Evolutionary conservation across 2,888 invertebrate species (phyloP).

Genomic region (Unio pictorum): DNA sequence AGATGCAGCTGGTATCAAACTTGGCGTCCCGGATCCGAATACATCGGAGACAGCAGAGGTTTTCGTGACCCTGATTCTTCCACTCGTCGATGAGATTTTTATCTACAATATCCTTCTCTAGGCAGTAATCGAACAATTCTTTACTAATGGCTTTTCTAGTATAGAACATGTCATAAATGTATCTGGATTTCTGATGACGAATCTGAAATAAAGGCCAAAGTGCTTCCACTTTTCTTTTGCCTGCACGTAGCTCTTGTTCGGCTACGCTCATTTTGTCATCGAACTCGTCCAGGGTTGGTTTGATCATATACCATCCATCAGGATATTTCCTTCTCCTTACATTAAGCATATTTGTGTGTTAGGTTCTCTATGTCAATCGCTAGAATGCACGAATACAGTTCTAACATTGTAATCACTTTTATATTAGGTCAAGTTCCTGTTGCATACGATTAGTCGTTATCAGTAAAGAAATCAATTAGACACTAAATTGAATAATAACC

Average conservation of each 20-base stretch:
- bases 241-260: conserved; percentile 98
- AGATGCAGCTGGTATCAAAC: conserved; percentile 99
- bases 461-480: no score
- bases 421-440: no score
- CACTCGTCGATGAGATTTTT: conserved; percentile 95
- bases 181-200: conserved; percentile 97
- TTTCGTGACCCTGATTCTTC: conserved; percentile 96
- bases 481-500: no score
- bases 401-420: no score
- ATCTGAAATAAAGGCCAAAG: conserved; percentile 81
- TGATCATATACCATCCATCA: no score
- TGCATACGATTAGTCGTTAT: no score
- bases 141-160: conserved; percentile 95
- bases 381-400: no score
- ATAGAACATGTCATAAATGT: conserved; percentile 96
- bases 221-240: conserved; percentile 93
- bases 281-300: no score
- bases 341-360: no score
- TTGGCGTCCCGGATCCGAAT: conserved; percentile 99
- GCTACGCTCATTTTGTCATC: conserved; percentile 76
- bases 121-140: conserved; percentile 95
- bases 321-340: no score
- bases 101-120: conserved; percentile 97
- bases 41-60: conserved; percentile 96
- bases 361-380: no score